A percentile compares a stretch with the other conserved stretches of the same genome.
Conservation (phyloP, 64 coral and sea anemone species). For the Acropora yongei region DNA sequence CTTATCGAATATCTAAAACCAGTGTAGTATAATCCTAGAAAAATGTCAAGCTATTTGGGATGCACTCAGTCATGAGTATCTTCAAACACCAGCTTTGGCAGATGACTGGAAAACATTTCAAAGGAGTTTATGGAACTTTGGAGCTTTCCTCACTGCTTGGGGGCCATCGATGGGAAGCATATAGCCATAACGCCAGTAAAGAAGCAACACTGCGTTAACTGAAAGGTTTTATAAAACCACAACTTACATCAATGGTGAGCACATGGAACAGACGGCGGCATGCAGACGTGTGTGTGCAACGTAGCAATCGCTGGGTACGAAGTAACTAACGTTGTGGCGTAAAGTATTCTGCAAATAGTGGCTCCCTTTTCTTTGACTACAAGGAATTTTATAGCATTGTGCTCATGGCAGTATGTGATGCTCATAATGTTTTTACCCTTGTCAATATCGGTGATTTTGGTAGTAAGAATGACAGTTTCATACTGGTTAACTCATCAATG, state of each 20-base stretch:
- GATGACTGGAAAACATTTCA: conserved; percentile 46
- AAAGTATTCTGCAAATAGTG: too few relatives aligned
- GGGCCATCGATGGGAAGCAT: conserved; percentile 37
- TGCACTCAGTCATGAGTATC: conserved; percentile 21
- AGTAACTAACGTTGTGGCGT: too few relatives aligned
- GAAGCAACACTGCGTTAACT: conserved; percentile 26
- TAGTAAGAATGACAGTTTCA: conserved; percentile 44
- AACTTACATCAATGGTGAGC: too few relatives aligned
- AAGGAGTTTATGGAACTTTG: conserved; percentile 26
- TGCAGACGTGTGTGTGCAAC: too few relatives aligned
- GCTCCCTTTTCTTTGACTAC: too few relatives aligned
- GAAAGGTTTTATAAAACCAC: too few relatives aligned
- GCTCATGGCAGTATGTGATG: too few relatives aligned
- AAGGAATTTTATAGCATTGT: too few relatives aligned
- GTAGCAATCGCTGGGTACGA: too few relatives aligned
- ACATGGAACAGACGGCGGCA: too few relatives aligned
- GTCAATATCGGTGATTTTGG: too few relatives aligned
- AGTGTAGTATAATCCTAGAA: conserved; percentile 51
- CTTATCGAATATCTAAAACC: conserved; percentile 48
- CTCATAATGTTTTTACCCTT: too few relatives aligned
- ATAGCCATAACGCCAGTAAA: conserved; percentile 35
- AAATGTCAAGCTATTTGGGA: conserved; percentile 64
- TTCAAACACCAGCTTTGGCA: conserved; percentile 28
- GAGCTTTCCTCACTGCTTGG: conserved; percentile 48
- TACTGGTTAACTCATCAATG: conserved; percentile 39